phyloP scores from a whole-genome alignment of 2,113 vertebrate genomes.

The Furnarius figulus region DNA sequence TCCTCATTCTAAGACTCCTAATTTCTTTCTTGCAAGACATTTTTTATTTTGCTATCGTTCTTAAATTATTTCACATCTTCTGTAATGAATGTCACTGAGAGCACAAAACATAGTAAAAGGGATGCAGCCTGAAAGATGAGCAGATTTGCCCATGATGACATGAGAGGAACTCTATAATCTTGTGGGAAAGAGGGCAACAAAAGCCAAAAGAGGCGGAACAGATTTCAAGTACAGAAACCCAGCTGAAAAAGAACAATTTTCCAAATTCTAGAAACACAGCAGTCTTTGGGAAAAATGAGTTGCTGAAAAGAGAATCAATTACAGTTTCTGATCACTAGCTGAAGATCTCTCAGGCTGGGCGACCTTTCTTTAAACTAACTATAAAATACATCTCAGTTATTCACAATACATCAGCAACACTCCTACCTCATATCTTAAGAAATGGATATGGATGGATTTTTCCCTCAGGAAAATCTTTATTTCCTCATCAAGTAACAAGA shows the following conservation, averaged over 20 bases:
- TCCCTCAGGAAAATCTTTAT: slow-evolving; percentile 34
- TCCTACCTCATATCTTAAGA: background rate
- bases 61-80: background rate
- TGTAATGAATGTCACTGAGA: background rate
- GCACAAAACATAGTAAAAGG: background rate
- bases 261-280: background rate
- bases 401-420: background rate
- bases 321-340: background rate
- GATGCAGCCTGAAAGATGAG: background rate
- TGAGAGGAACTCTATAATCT: background rate
- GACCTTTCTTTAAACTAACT: background rate
- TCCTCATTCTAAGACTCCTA: background rate
- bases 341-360: background rate
- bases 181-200: background rate
- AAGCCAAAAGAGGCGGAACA: background rate
- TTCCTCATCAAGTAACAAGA: slow-evolving; percentile 21
- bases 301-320: background rate
- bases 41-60: background rate
- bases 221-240: background rate
- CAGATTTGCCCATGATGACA: background rate
- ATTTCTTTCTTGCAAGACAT: background rate
- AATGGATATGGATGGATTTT: background rate
- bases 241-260: background rate
- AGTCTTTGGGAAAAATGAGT: background rate
- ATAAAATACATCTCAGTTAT: background rate